phyloP scores from a whole-genome alignment of 2,797 vertebrate genomes.

The Eutrigla gurnardus region DNA sequence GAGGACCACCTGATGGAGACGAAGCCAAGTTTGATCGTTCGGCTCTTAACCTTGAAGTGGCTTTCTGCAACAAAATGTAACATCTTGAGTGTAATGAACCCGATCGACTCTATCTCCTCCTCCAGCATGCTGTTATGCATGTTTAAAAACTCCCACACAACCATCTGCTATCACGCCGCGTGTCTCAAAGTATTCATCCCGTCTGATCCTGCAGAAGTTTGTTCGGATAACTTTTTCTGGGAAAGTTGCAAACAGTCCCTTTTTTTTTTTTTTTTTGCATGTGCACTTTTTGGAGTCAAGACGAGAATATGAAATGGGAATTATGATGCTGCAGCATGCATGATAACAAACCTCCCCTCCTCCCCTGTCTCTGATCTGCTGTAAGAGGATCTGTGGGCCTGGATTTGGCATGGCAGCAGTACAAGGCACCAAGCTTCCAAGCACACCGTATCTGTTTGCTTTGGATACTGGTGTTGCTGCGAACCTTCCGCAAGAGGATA shows the following conservation, averaged over 20 bases:
- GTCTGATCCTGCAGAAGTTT: conserved; percentile 44
- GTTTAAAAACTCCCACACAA: conserved; percentile 76
- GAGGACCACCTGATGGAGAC: conserved; percentile 26
- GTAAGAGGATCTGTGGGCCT: conserved; percentile 77
- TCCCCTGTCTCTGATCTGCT: conserved; percentile 69
- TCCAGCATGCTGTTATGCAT: conserved; percentile 62
- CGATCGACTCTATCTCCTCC: conserved; percentile 33
- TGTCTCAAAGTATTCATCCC: conserved; percentile 47
- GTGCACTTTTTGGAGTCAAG: conserved; percentile 12
- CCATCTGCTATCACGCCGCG: conserved; percentile 68
- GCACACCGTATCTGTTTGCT: conserved; percentile 78
- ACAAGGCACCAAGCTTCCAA: conserved; percentile 75
- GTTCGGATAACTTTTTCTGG: conserved; percentile 35
- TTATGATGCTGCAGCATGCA: conserved; percentile 62
- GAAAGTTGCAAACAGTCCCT: conserved; percentile 9
- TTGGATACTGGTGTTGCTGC: conserved; percentile 76
- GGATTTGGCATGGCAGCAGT: conserved; percentile 75
- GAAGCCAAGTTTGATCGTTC: conserved; percentile 19
- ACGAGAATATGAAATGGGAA: conserved; percentile 49
- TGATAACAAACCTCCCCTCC: conserved; percentile 58
- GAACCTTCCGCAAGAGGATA: conserved; percentile 72
- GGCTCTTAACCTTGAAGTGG: conserved; percentile 37
- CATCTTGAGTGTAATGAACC: conserved; percentile 56
- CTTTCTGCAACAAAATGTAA: conserved; percentile 42
- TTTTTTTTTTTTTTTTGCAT: background rate